Conservation (phyloP, 1,140 invertebrate species). For the Lordiphosa clarofinis region DNA sequence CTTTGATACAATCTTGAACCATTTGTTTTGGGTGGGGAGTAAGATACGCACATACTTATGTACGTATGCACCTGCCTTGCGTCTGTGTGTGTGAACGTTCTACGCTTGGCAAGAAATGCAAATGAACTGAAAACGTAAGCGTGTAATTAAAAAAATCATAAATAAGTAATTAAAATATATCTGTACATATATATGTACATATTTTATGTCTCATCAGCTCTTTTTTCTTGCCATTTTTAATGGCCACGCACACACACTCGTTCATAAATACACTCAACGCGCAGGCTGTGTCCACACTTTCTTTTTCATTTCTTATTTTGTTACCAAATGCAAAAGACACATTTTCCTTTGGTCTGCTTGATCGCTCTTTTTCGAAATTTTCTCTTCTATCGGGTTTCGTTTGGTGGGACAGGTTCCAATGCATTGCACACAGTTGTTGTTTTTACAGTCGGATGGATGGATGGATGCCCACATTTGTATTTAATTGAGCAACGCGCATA, state of each 20-base stretch:
- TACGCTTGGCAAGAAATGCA: slow-evolving; percentile 30
- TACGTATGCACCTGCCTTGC: slow-evolving; percentile 1
- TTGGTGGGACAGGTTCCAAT: slow-evolving; percentile 24
- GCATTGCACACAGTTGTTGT: slow-evolving; percentile 6
- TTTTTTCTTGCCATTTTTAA: slow-evolving; percentile 61
- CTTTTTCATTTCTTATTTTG: slow-evolving; percentile 60
- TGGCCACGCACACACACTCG: slow-evolving; percentile 44
- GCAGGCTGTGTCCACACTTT: slow-evolving; percentile 56
- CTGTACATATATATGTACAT: slow-evolving; percentile 16
- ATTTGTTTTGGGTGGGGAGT: not conserved
- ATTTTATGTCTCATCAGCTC: slow-evolving; percentile 20
- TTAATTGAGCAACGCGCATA: slow-evolving; percentile 65
- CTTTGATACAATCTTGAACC: slow-evolving; percentile 13
- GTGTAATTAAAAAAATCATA: slow-evolving; percentile 56
- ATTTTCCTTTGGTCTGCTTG: slow-evolving; percentile 30
- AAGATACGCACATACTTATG: not conserved
- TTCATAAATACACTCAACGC: slow-evolving; percentile 2
- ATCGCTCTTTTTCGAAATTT: slow-evolving; percentile 22
- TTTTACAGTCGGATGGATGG: slow-evolving; percentile 39
- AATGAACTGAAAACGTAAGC: slow-evolving; percentile 43
- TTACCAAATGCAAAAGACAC: slow-evolving; percentile 41
- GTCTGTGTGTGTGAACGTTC: not conserved
- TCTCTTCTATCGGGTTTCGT: slow-evolving; percentile 33
- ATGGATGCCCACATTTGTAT: slow-evolving; percentile 64
- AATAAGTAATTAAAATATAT: slow-evolving; percentile 51